A percentile compares a stretch with the other conserved stretches of the same genome.
These are phyloP conservation scores for Linepithema humile DNA, from an alignment of 1,140 invertebrate species.

Conservation along the genomic window DNA sequence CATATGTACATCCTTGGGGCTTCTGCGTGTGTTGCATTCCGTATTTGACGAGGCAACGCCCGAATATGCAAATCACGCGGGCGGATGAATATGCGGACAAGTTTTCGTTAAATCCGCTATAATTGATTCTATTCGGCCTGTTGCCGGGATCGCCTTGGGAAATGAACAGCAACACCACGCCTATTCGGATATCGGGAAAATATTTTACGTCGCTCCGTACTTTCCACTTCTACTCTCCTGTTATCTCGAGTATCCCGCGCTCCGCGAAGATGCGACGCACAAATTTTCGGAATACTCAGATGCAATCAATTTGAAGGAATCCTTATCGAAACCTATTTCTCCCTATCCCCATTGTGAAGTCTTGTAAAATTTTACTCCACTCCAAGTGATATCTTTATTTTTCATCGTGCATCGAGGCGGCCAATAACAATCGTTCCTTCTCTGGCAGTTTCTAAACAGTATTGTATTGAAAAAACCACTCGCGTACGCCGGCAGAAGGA, in stretches of 20 bases:
- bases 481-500: no score
- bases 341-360: background rate
- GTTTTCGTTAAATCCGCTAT: constrained; percentile 54
- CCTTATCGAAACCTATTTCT: background rate
- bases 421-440: background rate
- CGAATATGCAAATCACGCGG: constrained; percentile 44
- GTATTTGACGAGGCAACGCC: constrained; percentile 45
- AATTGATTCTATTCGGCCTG: constrained; percentile 52
- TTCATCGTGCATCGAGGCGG: background rate
- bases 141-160: constrained; percentile 27
- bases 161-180: constrained; percentile 8
- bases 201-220: constrained; percentile 40
- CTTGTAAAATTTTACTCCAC: background rate
- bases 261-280: background rate
- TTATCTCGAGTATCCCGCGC: background rate
- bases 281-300: constrained; percentile 42
- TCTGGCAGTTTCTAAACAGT: constrained; percentile 4
- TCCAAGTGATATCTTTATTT: background rate
- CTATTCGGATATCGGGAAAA: constrained; percentile 26
- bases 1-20: constrained; percentile 47
- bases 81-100: constrained; percentile 47
- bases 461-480: background rate
- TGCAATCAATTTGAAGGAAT: constrained; percentile 25
- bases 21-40: constrained; percentile 57
- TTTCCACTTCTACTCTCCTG: background rate